Base-by-base conservation (phyloP, 30 jellyfish, hydroid and myxozoan species). In the Chrysaora quinquecirrha region DNA sequence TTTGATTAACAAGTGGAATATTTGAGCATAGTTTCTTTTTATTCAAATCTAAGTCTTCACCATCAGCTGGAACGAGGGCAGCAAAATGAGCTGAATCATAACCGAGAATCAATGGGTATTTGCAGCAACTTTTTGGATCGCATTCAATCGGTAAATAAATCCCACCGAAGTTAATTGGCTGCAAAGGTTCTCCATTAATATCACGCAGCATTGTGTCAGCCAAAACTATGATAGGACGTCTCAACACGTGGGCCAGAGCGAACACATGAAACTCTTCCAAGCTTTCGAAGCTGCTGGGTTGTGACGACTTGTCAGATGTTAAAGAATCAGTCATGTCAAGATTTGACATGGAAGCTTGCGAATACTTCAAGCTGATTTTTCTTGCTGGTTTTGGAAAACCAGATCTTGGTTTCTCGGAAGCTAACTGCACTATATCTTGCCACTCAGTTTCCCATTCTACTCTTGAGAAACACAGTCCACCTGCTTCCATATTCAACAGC, bases 61-160 rank as follows among this genome's bases (percentile, higher is more conserved):
- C 96, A 18, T 85, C 95, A 0, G 98, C 98, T 23, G 96, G 95
- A 1, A 91, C 98, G 31, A 84, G 86, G 1, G 98, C 98, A 16
- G 96, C 83, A 67, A 91, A 91, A 52, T 91, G 98, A n/a, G 95
- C 91, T 2, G 98, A 78, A 38, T 91, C 96, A 74, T 85, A 91
- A 10, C 97, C 98, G 14, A 91, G 91, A 1, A 91, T 87, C 34
- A 91, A 69, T 9, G 98, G 98, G 71, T 50, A 85, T 78, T 91
- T 91, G 78, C 47, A 91, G 83, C 98, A 91, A 0, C 25, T 49
- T 1, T 38, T 47, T 11, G 95, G 92, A 24, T 47, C 75, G 14
- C 85, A 67, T 43, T 85, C 98, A 21, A 85, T 29, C 0, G 98
- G 98, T 21, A 91, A 35, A 72, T 91, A 91, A 18, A 91, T 85